phyloP scores from a whole-genome alignment of 2,113 vertebrate species.

The Chlorodrepanis virens region DNA sequence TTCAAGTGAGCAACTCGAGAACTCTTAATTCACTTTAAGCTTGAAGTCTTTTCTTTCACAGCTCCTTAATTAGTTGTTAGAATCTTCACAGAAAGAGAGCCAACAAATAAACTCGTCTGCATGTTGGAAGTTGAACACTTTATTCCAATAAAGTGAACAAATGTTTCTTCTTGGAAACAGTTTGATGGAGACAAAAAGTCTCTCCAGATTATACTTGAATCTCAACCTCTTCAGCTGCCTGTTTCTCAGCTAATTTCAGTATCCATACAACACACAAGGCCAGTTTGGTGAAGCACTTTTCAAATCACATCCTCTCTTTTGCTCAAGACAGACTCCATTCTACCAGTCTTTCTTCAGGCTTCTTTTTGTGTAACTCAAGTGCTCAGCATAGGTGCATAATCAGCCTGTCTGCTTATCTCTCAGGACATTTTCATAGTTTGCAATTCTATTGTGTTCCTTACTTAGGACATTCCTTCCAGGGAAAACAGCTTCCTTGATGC shows the following conservation, averaged over 20 bases:
- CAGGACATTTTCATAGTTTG: neutral
- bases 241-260: neutral
- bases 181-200: neutral
- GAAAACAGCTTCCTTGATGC: neutral
- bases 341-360: neutral
- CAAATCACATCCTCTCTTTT: neutral
- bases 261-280: neutral
- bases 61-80: neutral
- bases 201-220: neutral
- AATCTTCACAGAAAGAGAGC: neutral
- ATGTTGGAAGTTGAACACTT: neutral
- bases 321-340: neutral
- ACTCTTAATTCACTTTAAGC: neutral
- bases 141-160: neutral
- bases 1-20: neutral
- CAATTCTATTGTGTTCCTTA: neutral
- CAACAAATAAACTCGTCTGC: neutral
- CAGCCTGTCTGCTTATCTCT: neutral
- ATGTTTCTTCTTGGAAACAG: neutral
- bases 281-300: neutral
- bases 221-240: neutral
- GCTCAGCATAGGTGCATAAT: neutral
- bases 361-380: neutral
- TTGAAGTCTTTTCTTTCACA: neutral
- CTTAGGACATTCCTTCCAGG: neutral